Evolutionary conservation across 2,113 vertebrate species (phyloP), one percentile per base, ranked within the genome.

Genomic region (Tyto alba): DNA sequence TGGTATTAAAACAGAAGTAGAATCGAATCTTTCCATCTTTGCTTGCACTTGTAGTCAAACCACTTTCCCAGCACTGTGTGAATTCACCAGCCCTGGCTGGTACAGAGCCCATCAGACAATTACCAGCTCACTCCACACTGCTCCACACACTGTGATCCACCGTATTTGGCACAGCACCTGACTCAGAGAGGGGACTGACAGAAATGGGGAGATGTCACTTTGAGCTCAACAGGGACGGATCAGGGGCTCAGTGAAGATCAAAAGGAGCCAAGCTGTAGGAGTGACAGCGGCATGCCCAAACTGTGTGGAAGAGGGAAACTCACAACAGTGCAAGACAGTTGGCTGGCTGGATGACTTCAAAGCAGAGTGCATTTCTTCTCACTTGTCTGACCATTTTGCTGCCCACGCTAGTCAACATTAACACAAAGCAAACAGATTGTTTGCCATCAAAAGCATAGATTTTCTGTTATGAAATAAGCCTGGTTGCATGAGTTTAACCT

Each of bases 131-230:
- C 62, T 76, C 72, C 68, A n/a, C 8, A 2, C 30, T 69, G 26
- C 17, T 13, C 22, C 0, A 0, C 18, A 36, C 45, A 17, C 56
- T 79, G 32, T 40, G 17, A 67, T 59, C 55, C 53, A 68, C 0
- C 0, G 52, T 74, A 38, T 36, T 74, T 84, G 77, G 64, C 60
- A 78, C 16, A 63, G 52, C 29, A 78, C 38, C 62, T 48, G 52
- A 85, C 56, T 69, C 38, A 38, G 32, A 41, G 43, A 69, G 32
- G 30, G 14, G 83, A 21, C 15, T 41, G 41, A 16, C 67, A 74
- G 32, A 88, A 71, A 41, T 3, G 9, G 52, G 56, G n/a, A 43
- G 26, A 71, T 3, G 8, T 38, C 9, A 64, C 30, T n/a, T 32
- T 30, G 47, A 79, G 34, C 27, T 73, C 27, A 56, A 55, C 27